Evolutionary conservation across 2,113 vertebrate genomes (phyloP).

Genomic region (Rhodinocichla rosea): DNA sequence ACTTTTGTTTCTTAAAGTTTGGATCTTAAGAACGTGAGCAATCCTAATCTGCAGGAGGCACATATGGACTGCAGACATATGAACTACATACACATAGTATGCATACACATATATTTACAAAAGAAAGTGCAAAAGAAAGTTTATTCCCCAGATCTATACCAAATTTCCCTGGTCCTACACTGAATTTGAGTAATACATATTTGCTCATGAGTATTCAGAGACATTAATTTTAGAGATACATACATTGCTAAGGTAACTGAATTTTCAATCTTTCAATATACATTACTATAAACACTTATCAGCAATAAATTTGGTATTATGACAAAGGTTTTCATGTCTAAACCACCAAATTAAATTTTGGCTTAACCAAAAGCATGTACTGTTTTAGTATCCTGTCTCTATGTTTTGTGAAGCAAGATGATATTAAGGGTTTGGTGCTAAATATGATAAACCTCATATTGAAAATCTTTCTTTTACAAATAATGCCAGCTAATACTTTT

Average conservation of each 20-base stretch:
- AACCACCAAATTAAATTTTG: not conserved
- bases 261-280: not conserved
- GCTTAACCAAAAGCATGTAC: not conserved
- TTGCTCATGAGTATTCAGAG: not conserved
- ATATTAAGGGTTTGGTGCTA: not conserved
- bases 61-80: not conserved
- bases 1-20: not conserved
- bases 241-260: not conserved
- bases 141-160: not conserved
- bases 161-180: not conserved
- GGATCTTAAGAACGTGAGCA: not conserved
- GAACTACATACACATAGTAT: accelerated
- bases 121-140: not conserved
- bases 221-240: not conserved
- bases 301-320: not conserved
- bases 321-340: not conserved
- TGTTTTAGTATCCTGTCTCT: not conserved
- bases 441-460: not conserved
- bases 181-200: not conserved
- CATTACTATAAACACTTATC: not conserved
- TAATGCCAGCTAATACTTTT: not conserved
- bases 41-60: not conserved
- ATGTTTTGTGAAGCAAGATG: not conserved
- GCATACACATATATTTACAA: not conserved
- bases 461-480: constrained; percentile 29